Evolutionary conservation across 2,888 invertebrate species (phyloP).

Genomic region (Drosophila demipolita): DNA sequence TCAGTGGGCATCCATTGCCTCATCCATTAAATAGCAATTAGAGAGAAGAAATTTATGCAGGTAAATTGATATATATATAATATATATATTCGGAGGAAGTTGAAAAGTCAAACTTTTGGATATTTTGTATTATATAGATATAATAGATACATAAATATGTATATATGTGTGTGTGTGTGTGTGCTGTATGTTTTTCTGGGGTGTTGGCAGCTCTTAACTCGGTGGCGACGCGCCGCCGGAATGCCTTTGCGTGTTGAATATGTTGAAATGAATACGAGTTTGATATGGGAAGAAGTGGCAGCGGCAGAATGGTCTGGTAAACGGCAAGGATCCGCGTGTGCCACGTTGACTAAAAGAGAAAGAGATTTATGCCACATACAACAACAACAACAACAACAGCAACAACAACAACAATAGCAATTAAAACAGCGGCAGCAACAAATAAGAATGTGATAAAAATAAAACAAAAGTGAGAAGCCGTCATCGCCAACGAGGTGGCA

Average conservation of each 20-base stretch:
- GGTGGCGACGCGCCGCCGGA: slow-evolving; percentile 32
- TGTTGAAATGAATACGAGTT: slow-evolving; percentile 45
- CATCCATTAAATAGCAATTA: slow-evolving; percentile 17
- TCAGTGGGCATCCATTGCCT: slow-evolving; percentile 2
- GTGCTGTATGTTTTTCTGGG: slow-evolving; percentile 4
- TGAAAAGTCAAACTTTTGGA: slow-evolving; percentile 7
- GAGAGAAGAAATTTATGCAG: neutral
- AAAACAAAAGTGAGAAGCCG: slow-evolving; percentile 64
- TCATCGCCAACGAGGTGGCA: slow-evolving; percentile 49
- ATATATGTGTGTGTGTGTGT: neutral
- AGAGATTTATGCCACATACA: slow-evolving; percentile 54
- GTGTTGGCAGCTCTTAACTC: too few species aligned
- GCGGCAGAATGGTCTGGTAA: slow-evolving; percentile 10
- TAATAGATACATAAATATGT: neutral
- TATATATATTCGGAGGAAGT: neutral
- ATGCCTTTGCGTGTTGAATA: slow-evolving; percentile 40
- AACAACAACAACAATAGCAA: slow-evolving; percentile 57
- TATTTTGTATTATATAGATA: neutral
- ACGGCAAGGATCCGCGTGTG: slow-evolving; percentile 31
- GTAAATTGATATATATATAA: neutral
- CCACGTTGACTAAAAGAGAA: slow-evolving; percentile 50
- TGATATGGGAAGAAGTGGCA: neutral
- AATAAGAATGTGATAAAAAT: slow-evolving; percentile 70
- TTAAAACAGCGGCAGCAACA: slow-evolving; percentile 65
- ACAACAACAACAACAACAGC: slow-evolving; percentile 26